Evolutionary conservation across 2,113 vertebrate species (phyloP).

Genomic region (Herpetotheres cachinnans): DNA sequence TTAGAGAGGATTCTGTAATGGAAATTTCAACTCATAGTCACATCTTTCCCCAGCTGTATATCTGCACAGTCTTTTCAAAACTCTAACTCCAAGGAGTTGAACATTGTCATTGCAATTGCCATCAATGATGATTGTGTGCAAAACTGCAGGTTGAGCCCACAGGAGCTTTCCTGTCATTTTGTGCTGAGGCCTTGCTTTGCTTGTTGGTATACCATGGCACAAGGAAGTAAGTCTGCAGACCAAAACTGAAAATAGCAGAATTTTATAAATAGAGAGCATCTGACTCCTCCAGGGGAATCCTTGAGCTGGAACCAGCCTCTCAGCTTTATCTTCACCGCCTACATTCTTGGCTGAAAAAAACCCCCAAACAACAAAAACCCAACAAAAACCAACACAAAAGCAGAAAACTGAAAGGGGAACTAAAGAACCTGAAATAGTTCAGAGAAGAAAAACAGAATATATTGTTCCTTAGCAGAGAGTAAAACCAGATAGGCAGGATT

Average conservation of each 20-base stretch:
- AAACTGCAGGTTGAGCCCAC: background rate
- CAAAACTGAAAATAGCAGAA: background rate
- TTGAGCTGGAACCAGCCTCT: background rate
- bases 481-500: conserved; percentile 31
- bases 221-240: background rate
- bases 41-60: background rate
- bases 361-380: background rate
- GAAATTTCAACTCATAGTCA: background rate
- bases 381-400: background rate
- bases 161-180: background rate
- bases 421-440: background rate
- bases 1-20: background rate
- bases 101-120: background rate
- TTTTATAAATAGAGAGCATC: background rate
- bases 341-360: background rate
- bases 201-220: background rate
- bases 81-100: accelerated
- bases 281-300: background rate
- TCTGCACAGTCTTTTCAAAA: background rate
- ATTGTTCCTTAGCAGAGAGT: background rate
- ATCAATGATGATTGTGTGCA: background rate
- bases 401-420: background rate
- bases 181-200: background rate
- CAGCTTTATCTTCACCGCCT: background rate
- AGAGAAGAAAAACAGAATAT: background rate